Evolutionary conservation across 2,888 invertebrate genomes (phyloP).

Genomic region (Acronicta psi): DNA sequence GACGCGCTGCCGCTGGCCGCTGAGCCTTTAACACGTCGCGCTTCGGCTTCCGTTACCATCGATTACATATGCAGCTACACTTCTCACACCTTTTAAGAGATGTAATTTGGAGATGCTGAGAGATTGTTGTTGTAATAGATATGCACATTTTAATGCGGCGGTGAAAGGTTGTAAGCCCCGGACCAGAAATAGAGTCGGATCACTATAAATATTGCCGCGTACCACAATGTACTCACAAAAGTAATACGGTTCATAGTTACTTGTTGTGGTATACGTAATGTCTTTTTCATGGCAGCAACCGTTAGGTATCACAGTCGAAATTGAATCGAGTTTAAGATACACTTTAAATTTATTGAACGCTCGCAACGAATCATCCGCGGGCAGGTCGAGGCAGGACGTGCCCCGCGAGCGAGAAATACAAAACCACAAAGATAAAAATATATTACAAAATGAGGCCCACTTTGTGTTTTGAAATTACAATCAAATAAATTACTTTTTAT

Average conservation of each 20-base stretch:
- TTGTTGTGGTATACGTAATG: conserved; percentile 76
- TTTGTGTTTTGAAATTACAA: conserved; percentile 89
- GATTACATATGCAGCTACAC: conserved; percentile 71
- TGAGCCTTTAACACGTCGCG: conserved; percentile 58
- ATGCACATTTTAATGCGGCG: conserved; percentile 74
- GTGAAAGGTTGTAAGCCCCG: conserved; percentile 61
- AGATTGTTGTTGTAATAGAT: conserved; percentile 68
- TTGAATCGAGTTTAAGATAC: conserved; percentile 76
- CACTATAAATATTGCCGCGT: conserved; percentile 36
- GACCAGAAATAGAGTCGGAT: conserved; percentile 37
- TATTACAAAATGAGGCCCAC: conserved; percentile 88
- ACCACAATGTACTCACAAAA: conserved; percentile 52
- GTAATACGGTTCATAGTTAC: conserved; percentile 48
- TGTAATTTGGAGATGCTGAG: conserved; percentile 72
- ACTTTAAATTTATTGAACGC: conserved; percentile 75
- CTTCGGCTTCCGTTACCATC: conserved; percentile 67
- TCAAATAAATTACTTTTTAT: conserved; percentile 89
- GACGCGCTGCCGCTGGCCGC: conserved; percentile 53
- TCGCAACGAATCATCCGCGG: conserved; percentile 75
- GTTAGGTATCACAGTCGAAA: conserved; percentile 73
- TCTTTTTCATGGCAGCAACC: conserved; percentile 74
- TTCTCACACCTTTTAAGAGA: conserved; percentile 80
- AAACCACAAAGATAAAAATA: conserved; percentile 88
- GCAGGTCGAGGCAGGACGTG: conserved; percentile 77
- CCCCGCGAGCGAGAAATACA: conserved; percentile 80